Conservation (phyloP, 2,113 vertebrate species). For the Halcyon malimbica region DNA sequence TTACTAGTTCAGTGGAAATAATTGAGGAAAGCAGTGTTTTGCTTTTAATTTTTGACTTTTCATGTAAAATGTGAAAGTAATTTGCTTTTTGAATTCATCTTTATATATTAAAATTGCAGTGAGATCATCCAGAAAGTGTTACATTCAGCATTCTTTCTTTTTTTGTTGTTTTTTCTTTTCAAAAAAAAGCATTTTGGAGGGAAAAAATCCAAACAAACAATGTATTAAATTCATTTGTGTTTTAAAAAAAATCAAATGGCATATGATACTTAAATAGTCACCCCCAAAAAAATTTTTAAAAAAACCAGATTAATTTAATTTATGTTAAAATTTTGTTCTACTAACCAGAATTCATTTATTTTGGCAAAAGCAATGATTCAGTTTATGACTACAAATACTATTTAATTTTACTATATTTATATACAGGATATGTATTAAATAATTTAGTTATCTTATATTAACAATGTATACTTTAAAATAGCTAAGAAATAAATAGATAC, state of each 20-base stretch:
- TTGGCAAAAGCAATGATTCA: background rate
- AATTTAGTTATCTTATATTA: background rate
- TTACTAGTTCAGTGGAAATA: background rate
- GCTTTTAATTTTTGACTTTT: background rate
- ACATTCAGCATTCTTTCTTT: background rate
- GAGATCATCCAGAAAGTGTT: background rate
- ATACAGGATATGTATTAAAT: background rate
- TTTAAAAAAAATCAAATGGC: background rate
- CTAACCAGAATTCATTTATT: background rate
- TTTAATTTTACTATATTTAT: background rate
- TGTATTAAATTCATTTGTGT: background rate
- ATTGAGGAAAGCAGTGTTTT: background rate
- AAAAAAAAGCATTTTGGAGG: too few species aligned
- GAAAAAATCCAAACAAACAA: accelerated
- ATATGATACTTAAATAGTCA: background rate
- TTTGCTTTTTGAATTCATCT: background rate
- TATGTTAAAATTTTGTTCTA: background rate
- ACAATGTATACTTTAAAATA: background rate
- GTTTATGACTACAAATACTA: background rate
- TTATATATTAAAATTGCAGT: background rate
- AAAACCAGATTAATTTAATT: too few species aligned
- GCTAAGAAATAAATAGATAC: background rate
- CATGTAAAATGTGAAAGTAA: background rate
- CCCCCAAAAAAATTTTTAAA: background rate
- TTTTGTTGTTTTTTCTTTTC: background rate